Percentiles rank a stretch among this genome's conserved stretches.
Evolutionary conservation across 2,113 vertebrate species (phyloP).

Genomic region (Mesembrinibis cayennensis): DNA sequence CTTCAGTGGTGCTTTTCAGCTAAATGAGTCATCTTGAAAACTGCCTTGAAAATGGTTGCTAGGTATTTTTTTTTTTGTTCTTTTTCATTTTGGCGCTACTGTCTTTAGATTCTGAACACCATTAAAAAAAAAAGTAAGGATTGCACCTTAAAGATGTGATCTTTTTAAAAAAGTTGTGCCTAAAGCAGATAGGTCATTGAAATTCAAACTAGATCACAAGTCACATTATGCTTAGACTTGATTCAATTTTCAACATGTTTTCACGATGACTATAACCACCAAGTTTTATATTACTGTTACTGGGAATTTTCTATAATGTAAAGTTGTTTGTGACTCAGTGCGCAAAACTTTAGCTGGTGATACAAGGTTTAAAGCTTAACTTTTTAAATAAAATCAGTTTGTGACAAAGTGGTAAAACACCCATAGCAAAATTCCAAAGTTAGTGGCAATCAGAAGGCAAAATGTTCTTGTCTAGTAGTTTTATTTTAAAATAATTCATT

Average conservation of each 20-base stretch:
- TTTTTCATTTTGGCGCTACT: conserved; percentile 1
- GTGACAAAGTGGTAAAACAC: conserved; percentile 61
- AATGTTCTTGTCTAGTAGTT: conserved; percentile 58
- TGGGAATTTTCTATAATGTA: conserved; percentile 58
- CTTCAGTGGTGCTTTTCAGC: conserved; percentile 65
- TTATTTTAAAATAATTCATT: conserved; percentile 65
- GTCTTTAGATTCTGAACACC: background rate
- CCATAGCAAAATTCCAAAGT: conserved; percentile 42
- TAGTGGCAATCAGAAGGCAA: conserved; percentile 68
- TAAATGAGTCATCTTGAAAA: conserved; percentile 69
- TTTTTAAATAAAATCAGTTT: conserved; percentile 77
- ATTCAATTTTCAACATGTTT: conserved; percentile 71
- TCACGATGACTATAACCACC: conserved; percentile 55
- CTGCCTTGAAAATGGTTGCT: conserved; percentile 67
- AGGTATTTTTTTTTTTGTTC: background rate
- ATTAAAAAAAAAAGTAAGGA: background rate
- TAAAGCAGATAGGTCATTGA: conserved; percentile 33
- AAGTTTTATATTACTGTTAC: conserved; percentile 37
- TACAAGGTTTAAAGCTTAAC: conserved; percentile 61
- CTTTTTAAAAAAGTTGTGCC: background rate
- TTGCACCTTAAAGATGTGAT: conserved; percentile 35
- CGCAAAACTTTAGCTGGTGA: conserved; percentile 43
- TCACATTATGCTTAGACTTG: conserved; percentile 57
- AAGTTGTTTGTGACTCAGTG: conserved; percentile 65
- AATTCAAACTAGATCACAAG: conserved; percentile 59